A percentile compares a stretch with the other conserved stretches of the same genome.
These are phyloP conservation scores for Drosophila lowei DNA, from an alignment of 1,140 invertebrate genomes.

Conservation along the genomic window DNA sequence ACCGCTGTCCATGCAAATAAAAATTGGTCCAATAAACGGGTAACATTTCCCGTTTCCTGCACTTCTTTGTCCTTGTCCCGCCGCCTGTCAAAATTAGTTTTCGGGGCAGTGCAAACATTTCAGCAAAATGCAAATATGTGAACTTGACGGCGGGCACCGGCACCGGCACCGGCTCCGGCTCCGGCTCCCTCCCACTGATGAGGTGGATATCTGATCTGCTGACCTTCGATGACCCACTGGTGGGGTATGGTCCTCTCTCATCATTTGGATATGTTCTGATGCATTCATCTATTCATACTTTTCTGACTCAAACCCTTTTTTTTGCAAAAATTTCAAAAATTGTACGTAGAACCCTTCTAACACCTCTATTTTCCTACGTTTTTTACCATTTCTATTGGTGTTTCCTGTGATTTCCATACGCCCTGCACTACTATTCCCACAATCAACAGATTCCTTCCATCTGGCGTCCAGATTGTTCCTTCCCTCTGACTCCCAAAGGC, in stretches of 20 bases:
- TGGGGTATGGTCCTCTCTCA: too few species aligned
- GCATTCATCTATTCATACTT: too few species aligned
- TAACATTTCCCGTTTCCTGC: conserved; percentile 6
- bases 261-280: too few species aligned
- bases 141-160: neutral
- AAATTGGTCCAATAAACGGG: conserved; percentile 40
- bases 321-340: too few species aligned
- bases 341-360: too few species aligned
- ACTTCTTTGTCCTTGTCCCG: neutral
- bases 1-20: conserved; percentile 20
- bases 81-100: conserved; percentile 55
- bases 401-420: neutral
- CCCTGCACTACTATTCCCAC: neutral
- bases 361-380: too few species aligned
- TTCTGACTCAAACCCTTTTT: too few species aligned
- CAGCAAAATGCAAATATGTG: conserved; percentile 47
- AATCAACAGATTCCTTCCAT: conserved; percentile 45
- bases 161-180: too few species aligned
- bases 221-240: conserved; percentile 34
- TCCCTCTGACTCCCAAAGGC: neutral
- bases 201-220: neutral
- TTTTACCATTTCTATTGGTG: neutral
- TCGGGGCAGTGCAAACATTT: conserved; percentile 37
- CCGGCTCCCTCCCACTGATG: too few species aligned
- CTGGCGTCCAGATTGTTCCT: neutral